Evolutionary conservation across 2,888 invertebrate genomes (phyloP), one percentile per base, ranked within the genome.

Genomic region (Melinaea marsaeus): DNA sequence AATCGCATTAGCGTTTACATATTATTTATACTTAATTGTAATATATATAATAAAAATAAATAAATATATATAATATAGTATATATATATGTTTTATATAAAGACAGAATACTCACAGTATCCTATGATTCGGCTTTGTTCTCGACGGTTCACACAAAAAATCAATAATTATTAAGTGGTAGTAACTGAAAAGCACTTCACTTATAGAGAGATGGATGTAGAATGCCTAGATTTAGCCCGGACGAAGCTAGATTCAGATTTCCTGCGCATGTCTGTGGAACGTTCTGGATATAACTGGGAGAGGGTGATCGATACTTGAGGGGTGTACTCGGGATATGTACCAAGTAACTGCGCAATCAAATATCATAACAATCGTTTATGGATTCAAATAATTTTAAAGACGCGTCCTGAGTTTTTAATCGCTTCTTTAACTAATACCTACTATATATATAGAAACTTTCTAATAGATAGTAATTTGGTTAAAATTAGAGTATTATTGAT

Each of bases 171-270:
- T 32, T 32, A 32, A 51, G 32, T 32, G 32, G 22, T 51, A 6
- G 51, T 42, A 51, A 51, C 9, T 32, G 32, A 6, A 51, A 51
- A 51, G 51, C 32, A 51, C 51, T 32, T 22, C 32, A 32, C 51
- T 1, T 2, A 51, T 32, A 11, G 51, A 6, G 22, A 55, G 48
- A 60, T 47, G 61, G 47, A 46, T 54, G 33, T 34, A 45, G 54
- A 57, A 45, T 61, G 66, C 55, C 64, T 64, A 61, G 66, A 63
- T 66, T 63, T 61, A 59, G 56, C 54, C 57, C 58, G 64, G 55
- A 55, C 22, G 11, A 34, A 54, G 37, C 55, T 59, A 61, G 55
- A 61, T 59, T 61, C 61, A 61, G 56, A 22, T 34, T 57, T 42
- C 46, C 11, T 62, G 66, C 66, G 64, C 66, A 66, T 64, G 66